phyloP scores from a whole-genome alignment of 35 echinoderm and acorn worm genomes.

The Chiridota heheva region DNA sequence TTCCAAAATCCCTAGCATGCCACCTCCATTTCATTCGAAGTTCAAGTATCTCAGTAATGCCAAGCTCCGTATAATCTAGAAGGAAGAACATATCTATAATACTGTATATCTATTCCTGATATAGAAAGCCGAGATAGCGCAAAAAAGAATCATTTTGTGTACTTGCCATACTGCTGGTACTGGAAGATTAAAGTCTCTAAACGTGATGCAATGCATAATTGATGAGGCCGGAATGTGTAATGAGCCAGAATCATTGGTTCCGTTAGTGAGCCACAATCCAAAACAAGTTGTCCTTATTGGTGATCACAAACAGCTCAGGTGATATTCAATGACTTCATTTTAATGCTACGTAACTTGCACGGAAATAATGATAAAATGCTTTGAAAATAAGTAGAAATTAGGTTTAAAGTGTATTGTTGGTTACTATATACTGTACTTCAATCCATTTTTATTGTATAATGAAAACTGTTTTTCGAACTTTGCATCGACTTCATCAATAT shows the following conservation, averaged over 20 bases:
- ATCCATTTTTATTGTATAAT: neutral
- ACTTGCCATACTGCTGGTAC: constrained; percentile 64
- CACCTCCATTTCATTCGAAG: no score
- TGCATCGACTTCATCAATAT: neutral
- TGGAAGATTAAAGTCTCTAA: constrained; percentile 13
- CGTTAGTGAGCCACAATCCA: constrained; percentile 37
- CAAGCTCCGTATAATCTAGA: no score
- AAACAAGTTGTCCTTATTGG: constrained; percentile 84
- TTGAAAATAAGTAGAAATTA: neutral
- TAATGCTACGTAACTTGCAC: neutral
- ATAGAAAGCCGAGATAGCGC: constrained; percentile 16
- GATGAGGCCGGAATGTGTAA: constrained; percentile 81
- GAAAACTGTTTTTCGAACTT: neutral
- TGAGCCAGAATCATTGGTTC: constrained; percentile 37
- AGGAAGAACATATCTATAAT: no score
- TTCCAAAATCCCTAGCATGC: no score
- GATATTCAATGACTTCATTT: neutral
- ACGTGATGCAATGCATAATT: constrained; percentile 69
- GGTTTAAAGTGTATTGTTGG: neutral
- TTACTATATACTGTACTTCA: neutral
- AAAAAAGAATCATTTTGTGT: constrained; percentile 35
- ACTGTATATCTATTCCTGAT: no score
- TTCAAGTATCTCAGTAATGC: no score
- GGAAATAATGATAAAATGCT: neutral
- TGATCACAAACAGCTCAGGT: constrained; percentile 95